A percentile compares a stretch with the other conserved stretches of the same genome.
Conservation (phyloP, 2,113 vertebrate genomes). For the Plotosus lineatus region DNA sequence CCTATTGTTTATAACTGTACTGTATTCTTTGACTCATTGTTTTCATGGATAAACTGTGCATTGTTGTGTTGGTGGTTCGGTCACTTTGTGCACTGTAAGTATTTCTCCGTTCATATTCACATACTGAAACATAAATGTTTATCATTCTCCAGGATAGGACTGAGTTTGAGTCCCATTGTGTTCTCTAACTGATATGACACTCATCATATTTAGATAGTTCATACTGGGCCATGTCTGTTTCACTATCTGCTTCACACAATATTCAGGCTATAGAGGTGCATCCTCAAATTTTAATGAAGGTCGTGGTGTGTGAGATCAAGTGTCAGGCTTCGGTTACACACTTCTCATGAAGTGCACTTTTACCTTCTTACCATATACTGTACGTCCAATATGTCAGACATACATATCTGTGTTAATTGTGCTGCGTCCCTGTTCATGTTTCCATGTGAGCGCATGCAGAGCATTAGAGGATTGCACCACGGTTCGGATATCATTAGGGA, state of each 20-base stretch:
- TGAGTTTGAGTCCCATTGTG: neutral
- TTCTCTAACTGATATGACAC: neutral
- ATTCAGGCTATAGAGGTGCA: conserved; percentile 48
- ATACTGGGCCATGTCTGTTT: conserved; percentile 9
- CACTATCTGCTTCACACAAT: conserved; percentile 12
- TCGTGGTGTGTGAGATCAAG: conserved; percentile 63
- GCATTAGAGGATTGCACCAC: conserved; percentile 55
- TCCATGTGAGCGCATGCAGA: conserved; percentile 56
- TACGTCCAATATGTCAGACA: conserved; percentile 38
- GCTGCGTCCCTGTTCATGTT: conserved; percentile 44
- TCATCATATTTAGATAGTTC: neutral
- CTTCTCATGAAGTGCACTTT: conserved; percentile 33
- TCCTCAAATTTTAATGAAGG: conserved; percentile 76
- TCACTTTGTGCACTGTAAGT: neutral
- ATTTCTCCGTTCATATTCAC: neutral
- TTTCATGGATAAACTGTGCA: neutral
- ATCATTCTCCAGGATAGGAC: neutral
- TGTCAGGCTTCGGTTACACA: conserved; percentile 70
- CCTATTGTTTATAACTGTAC: neutral
- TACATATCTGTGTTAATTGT: conserved; percentile 10
- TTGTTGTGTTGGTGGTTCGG: neutral
- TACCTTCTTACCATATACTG: conserved; percentile 32
- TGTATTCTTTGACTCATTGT: neutral
- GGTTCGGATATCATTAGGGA: conserved; percentile 41
- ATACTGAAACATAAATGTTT: conserved; percentile 20